A percentile compares a stretch with the other conserved stretches of the same genome.
These are phyloP conservation scores for Sebastes fasciatus DNA, from an alignment of 2,113 vertebrate genomes.

Conservation along the genomic window DNA sequence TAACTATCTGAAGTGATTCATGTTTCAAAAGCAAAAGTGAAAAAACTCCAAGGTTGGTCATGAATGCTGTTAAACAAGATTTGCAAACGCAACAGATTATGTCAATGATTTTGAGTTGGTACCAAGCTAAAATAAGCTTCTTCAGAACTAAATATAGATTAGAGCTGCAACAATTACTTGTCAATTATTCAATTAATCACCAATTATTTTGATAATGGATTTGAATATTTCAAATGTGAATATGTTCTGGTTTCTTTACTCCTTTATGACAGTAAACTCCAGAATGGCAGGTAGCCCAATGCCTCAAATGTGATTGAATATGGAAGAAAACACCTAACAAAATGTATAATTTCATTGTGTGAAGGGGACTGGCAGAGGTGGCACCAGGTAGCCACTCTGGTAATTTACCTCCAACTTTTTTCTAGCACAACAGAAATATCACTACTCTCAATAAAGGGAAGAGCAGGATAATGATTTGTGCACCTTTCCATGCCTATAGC, in stretches of 20 bases:
- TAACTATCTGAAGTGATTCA: neutral
- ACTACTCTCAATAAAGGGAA: slow-evolving; percentile 72
- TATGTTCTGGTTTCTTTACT: no score
- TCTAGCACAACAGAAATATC: slow-evolving; percentile 88
- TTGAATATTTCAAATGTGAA: no score
- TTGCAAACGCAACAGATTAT: no score
- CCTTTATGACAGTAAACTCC: no score
- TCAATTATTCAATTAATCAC: no score
- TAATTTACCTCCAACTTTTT: slow-evolving; percentile 85
- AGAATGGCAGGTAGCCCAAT: neutral
- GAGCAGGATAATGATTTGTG: slow-evolving; percentile 86
- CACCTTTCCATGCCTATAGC: neutral
- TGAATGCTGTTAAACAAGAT: neutral
- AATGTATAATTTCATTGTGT: slow-evolving; percentile 54
- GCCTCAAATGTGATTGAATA: neutral
- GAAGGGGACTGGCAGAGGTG: slow-evolving; percentile 86
- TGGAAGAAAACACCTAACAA: no score
- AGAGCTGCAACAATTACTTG: no score
- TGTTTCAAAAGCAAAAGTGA: neutral
- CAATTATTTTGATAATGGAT: no score
- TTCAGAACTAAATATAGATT: no score
- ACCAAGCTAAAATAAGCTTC: no score
- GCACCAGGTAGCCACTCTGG: slow-evolving; percentile 79
- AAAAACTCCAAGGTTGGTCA: neutral
- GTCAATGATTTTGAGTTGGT: no score